Evolutionary conservation across 2,888 invertebrate species (phyloP), one percentile per base, ranked within the genome.

Genomic region (Lepeophtheirus nordmannii): DNA sequence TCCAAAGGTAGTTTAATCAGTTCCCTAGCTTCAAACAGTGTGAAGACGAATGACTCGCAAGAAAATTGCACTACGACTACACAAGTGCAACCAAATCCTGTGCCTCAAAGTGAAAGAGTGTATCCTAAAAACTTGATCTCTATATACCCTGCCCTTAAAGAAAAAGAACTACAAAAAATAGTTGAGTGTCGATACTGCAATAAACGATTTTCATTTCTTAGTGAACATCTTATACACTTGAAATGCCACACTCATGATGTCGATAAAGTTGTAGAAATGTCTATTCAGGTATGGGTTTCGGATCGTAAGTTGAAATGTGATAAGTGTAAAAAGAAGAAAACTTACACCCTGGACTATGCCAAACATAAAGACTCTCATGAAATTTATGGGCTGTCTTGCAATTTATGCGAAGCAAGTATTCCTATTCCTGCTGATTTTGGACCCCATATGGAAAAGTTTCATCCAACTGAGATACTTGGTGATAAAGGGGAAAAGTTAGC

Each of bases 301-400:
- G 46, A 41, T 20, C 53, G 56, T 11, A 64, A 40, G 17, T 37
- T 64, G n/a, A 64, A 64, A 23, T 64, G 64, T 40, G 57, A 64
- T 30, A 20, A 22, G 22, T 64, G 64, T 37, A 64, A 64, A 22
- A 56, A 56, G 23, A 64, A 64, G 30, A 57, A 22, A 10, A 57
- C 39, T 17, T 64, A 64, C 56, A 64, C 64, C 1, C 40, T 64
- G 56, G 64, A 64, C 56, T 64, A 64, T 56, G 57, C 64, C 57
- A 64, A 64, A 56, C 64, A 64, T 37, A 53, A 57, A 8, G 64
- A 64, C 56, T 20, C 53, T 30, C 64, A 64, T 30, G 56, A 22
- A 23, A 57, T 57, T 30, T 12, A 56, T 10, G 64, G 64, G 10
- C 17, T 64, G 17, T 12, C 64, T 12, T 64, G 64, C 37, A 8